Conservation (phyloP, 1,140 invertebrate species). For the Drosophila subobscura region DNA sequence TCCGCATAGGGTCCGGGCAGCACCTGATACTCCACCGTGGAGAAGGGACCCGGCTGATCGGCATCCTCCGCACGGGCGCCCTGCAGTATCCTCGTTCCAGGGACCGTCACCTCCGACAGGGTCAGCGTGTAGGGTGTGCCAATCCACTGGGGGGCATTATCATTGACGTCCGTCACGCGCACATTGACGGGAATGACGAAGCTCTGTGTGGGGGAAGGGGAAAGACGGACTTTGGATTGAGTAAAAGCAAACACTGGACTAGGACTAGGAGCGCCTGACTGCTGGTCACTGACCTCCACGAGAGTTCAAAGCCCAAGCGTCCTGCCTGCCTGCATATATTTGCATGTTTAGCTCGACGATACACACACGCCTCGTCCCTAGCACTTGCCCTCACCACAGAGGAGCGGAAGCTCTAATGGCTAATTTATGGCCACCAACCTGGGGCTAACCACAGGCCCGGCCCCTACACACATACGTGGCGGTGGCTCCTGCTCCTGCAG, state of each 20-base stretch:
- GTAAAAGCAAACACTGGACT: constrained; percentile 8
- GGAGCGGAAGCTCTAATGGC: constrained; percentile 74
- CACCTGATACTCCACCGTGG: constrained; percentile 93
- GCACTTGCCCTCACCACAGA: not conserved
- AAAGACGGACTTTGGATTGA: constrained; percentile 13
- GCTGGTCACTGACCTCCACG: constrained; percentile 67
- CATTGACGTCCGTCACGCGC: constrained; percentile 95
- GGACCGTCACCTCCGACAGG: constrained; percentile 93
- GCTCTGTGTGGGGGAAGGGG: constrained; percentile 85
- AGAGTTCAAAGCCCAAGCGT: constrained; percentile 71
- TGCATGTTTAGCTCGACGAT: constrained; percentile 57
- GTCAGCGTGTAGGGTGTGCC: constrained; percentile 92
- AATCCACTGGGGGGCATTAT: constrained; percentile 93
- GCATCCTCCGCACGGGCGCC: constrained; percentile 91
- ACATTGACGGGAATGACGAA: constrained; percentile 95
- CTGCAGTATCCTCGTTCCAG: constrained; percentile 90
- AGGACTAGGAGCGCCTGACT: not conserved
- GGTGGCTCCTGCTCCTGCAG: not conserved
- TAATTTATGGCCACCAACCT: constrained; percentile 76
- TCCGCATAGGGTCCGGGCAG: constrained; percentile 91
- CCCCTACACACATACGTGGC: not conserved
- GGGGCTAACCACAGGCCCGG: constrained; percentile 52
- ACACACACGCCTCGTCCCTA: constrained; percentile 22
- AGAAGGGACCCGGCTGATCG: constrained; percentile 95
- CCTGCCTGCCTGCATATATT: constrained; percentile 63